These are phyloP conservation scores for Acestrorhynchus altus DNA, from an alignment of 2,797 vertebrate species.

Conservation along the genomic window DNA sequence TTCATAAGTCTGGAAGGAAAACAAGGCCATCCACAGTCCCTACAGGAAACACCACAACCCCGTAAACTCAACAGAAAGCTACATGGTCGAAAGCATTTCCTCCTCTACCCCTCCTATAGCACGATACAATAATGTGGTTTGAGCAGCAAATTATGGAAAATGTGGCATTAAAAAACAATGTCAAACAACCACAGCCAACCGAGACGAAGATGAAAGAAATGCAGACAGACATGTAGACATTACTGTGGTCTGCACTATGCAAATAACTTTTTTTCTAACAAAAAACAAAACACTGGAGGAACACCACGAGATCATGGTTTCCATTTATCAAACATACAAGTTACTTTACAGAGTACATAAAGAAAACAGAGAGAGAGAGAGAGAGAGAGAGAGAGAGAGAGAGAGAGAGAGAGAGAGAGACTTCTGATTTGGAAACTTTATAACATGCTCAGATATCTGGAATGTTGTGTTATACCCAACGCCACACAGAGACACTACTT, in stretches of 20 bases:
- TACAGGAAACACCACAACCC: constrained; percentile 52
- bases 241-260: constrained; percentile 26
- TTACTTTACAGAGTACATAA: too few species aligned
- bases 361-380: too few species aligned
- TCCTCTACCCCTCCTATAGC: constrained; percentile 22
- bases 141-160: constrained; percentile 36
- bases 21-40: not conserved
- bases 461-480: too few species aligned
- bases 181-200: not conserved
- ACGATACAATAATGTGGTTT: constrained; percentile 40
- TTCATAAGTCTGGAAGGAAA: constrained; percentile 22
- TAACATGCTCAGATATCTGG: too few species aligned
- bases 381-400: too few species aligned
- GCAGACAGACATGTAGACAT: constrained; percentile 1
- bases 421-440: too few species aligned
- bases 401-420: too few species aligned
- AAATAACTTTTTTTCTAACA: constrained; percentile 27
- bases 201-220: constrained; percentile 21
- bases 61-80: constrained; percentile 46
- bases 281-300: constrained; percentile 38
- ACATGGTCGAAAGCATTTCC: constrained; percentile 51
- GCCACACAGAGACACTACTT: too few species aligned
- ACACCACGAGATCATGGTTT: constrained; percentile 3
- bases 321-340: not conserved
- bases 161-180: constrained; percentile 35